Base-by-base conservation (phyloP, 2,797 vertebrate species). In the Tokudaia muenninki region DNA sequence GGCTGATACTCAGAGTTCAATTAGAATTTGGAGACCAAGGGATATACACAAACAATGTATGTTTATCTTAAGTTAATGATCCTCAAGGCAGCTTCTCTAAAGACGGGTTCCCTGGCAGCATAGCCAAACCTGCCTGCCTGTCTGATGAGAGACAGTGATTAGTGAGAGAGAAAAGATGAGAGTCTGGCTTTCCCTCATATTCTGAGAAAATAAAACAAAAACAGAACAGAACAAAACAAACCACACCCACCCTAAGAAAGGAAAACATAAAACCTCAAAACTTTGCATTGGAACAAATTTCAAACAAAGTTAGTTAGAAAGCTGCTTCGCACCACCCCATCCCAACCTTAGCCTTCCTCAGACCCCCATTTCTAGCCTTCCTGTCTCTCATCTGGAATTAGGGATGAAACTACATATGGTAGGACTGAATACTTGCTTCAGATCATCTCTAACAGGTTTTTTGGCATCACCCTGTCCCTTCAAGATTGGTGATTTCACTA, bases 201-300 rank as follows among this genome's bases (percentile, higher is more conserved):
- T 74, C 50, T 94, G 21, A 47, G 8, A 22, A 80, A 84, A 91
- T 31, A 63, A 31, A 87, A 90, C 52, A 13, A 82, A 82, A 83
- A 29, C 6, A 81, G 37, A 78, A 3, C 29, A 50, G 3, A 57
- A 24, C 55, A 61, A 61, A 61, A 17, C 24, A 83, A 84, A 67
- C 61, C 29, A 67, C 5, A 21, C 22, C 29, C 31, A 11, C 21
- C 6, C 1, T 61, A 50, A 50, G 44, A 65, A 34, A 50, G 44
- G 19, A 67, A n/a, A 65, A 67, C 12, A 34, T 12, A 34, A 84
- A 86, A 50, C 44, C 29, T 12, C 1, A 65, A 59, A n/a, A 0
- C 7, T 41, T 14, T 21, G 26, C 12, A 41, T 4, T 19, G 24
- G 52, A 21, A 57, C 17, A 55, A 37, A 87, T 83, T 77, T 90